Evolutionary conservation across 2,888 invertebrate species (phyloP), one percentile per base, ranked within the genome.

Genomic region (Quadroppia sp.): DNA sequence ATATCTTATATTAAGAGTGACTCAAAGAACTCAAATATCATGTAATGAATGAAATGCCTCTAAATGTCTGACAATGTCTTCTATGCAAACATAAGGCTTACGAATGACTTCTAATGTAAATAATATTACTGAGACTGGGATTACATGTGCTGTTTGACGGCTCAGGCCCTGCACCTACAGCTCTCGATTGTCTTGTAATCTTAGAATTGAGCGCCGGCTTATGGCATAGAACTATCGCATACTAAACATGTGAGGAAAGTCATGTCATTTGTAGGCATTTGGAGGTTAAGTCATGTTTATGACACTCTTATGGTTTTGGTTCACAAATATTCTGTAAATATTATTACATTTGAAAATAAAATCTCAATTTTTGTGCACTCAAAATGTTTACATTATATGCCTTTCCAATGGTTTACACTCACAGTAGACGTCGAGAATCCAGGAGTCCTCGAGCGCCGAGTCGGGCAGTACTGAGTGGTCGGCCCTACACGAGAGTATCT

Each of bases 401-500:
- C 25, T n/a, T 6, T 1, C 13, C 25, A 25, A 9, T 23, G 11
- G 25, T 7, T 53, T 2, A 45, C 67, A 77, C 78, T 75, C 73
- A 78, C 78, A 78, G 25, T 77, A 76, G n/a, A 78, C 77, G 61
- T 77, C 74, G 2, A 78, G 73, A 9, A 76, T 73, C 78, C 78
- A 78, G 0, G 75, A 72, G 45, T 78, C 78, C 40, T 78, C 78
- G 17, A 78, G 45, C 0, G 76, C 75, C 23, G 74, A 75, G 48
- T 78, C 78, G 13, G 77, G 77, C 1, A 78, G 40, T 40, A 76
- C 75, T 0, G 78, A 75, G 61, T 78, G 77, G 53, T 78, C 78
- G 1, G 78, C 77, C 9, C 78, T 64, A 48, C 78, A 78, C 0
- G 77, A 77, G 11, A 78, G 50, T 25, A 76, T 74, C 48, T 77